Evolutionary conservation across 92 coral and sea anemone species (phyloP).

Genomic region (Montipora capitata): DNA sequence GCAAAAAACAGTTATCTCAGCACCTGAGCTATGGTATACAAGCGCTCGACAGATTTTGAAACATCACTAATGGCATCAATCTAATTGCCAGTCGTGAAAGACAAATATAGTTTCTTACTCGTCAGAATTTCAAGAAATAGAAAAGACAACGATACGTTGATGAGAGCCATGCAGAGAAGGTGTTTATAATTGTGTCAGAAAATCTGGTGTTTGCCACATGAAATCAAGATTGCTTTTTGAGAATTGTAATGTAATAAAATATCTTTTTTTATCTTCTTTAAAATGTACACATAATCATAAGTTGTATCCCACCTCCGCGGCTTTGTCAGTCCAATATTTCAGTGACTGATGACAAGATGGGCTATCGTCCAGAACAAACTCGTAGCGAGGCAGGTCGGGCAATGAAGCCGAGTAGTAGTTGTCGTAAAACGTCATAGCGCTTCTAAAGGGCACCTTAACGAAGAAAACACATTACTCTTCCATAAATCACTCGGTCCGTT

Average conservation of each 20-base stretch:
- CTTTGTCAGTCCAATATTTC: constrained; percentile 93
- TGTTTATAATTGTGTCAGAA: not conserved
- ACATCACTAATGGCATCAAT: not conserved
- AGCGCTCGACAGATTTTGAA: not conserved
- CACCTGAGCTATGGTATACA: too few species aligned
- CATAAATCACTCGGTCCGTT: not conserved
- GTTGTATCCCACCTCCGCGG: constrained; percentile 82
- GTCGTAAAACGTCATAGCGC: constrained; percentile 93
- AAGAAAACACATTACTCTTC: not conserved
- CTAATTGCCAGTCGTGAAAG: too few species aligned
- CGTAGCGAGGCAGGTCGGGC: constrained; percentile 89
- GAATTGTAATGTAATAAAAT: not conserved
- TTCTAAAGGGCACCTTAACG: not conserved
- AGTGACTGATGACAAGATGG: constrained; percentile 93
- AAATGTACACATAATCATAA: not conserved
- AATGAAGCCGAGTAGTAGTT: constrained; percentile 49
- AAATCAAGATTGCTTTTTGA: not conserved
- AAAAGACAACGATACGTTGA: not conserved
- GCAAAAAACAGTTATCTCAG: not conserved
- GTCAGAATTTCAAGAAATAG: not conserved
- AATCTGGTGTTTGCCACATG: not conserved
- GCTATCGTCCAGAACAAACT: constrained; percentile 91
- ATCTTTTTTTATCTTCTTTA: not conserved
- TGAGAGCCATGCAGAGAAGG: not conserved
- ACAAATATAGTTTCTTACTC: not conserved